Conservation (phyloP, 2,888 invertebrate genomes). For the Coleophora flavipennella region DNA sequence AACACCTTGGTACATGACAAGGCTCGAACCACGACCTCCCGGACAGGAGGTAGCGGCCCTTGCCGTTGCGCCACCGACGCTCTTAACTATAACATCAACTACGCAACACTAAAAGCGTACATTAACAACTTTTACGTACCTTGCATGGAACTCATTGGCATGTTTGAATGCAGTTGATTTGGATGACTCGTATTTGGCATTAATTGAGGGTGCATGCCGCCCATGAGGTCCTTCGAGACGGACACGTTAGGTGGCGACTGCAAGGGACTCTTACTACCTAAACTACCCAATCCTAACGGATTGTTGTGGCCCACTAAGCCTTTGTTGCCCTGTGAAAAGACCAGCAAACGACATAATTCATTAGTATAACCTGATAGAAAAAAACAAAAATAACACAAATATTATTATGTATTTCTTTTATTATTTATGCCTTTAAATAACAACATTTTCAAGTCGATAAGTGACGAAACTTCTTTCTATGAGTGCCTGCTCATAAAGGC, state of each 20-base stretch:
- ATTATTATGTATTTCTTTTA: not conserved
- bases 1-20: no score
- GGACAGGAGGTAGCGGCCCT: no score
- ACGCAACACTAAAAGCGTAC: not conserved
- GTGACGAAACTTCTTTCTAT: no score
- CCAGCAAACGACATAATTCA: conserved; percentile 53
- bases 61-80: no score
- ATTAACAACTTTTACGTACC: conserved; percentile 46
- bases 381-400: conserved; percentile 8
- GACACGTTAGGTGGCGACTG: conserved; percentile 90
- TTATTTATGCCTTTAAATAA: not conserved
- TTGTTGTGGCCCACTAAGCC: conserved; percentile 81
- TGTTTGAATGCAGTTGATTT: conserved; percentile 68
- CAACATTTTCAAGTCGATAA: not conserved
- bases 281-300: conserved; percentile 80
- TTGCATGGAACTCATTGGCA: conserved; percentile 82
- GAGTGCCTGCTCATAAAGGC: no score
- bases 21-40: no score
- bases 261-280: conserved; percentile 87
- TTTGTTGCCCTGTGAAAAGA: conserved; percentile 78
- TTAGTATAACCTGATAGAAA: conserved; percentile 29
- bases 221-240: conserved; percentile 85
- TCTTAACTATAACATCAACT: no score
- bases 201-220: conserved; percentile 78
- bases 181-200: conserved; percentile 83